A percentile compares a stretch with the other conserved stretches of the same genome.
phyloP scores from a whole-genome alignment of 2,888 invertebrate species.

The Mythimna albipuncta region DNA sequence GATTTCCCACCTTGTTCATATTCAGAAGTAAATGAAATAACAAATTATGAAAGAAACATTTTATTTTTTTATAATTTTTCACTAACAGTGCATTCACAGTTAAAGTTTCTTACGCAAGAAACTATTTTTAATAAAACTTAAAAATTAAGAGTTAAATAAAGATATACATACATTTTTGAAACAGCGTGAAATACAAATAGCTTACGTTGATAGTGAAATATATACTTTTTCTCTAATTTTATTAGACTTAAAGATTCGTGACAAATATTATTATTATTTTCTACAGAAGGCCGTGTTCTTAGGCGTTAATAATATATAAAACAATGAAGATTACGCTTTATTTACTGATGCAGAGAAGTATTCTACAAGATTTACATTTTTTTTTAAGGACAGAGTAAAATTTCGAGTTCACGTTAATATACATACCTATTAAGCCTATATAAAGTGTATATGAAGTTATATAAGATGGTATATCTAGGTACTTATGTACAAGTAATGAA shows the following conservation, averaged over 20 bases:
- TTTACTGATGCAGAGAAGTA: slow-evolving; percentile 52
- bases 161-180: slow-evolving; percentile 66
- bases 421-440: slow-evolving; percentile 41
- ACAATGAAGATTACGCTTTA: slow-evolving; percentile 54
- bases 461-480: slow-evolving; percentile 47
- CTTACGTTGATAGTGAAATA: slow-evolving; percentile 77
- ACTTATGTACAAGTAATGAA: slow-evolving; percentile 50
- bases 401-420: slow-evolving; percentile 37
- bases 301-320: slow-evolving; percentile 74
- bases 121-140: slow-evolving; percentile 65
- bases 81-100: slow-evolving; percentile 89
- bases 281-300: slow-evolving; percentile 85
- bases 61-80: slow-evolving; percentile 83
- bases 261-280: slow-evolving; percentile 66
- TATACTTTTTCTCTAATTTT: slow-evolving; percentile 63
- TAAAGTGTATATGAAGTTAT: slow-evolving; percentile 37
- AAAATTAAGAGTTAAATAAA: slow-evolving; percentile 63
- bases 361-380: slow-evolving; percentile 54
- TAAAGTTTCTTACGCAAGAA: slow-evolving; percentile 80
- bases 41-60: slow-evolving; percentile 85
- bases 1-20: too few relatives aligned
- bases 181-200: slow-evolving; percentile 85
- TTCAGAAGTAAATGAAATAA: slow-evolving; percentile 68
- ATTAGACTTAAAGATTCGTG: slow-evolving; percentile 75
- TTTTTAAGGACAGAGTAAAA: slow-evolving; percentile 50